Base-by-base conservation (phyloP, 2,888 invertebrate genomes). In the Julus scanicus region DNA sequence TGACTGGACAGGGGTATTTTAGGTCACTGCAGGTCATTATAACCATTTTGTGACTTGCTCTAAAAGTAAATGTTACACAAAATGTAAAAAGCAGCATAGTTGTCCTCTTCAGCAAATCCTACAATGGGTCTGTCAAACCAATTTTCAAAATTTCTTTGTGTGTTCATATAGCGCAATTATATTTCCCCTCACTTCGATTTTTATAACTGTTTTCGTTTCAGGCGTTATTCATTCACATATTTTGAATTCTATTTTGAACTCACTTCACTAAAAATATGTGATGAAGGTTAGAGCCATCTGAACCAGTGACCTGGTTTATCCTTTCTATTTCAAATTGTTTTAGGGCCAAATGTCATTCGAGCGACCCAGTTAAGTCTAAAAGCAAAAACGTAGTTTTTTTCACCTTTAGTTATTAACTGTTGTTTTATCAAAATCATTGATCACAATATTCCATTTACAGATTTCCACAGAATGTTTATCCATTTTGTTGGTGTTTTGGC, bases 291-390 rank as follows among this genome's bases (percentile, higher is more conserved):
- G 6, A 71, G 29, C 71, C 71, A 71, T 29, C 20, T 71, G 71
- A 71, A 29, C 71, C 71, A 71, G 71, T 71, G 71, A 71, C 71
- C 71, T 71, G 71, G 71, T 71, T 71, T 71, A 71, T 29, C 71
- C 71, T 71, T 71, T 71, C 71, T 29, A 11, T 71, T 71, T 71
- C 71, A 71, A 71, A 71, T 71, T 71, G 71, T 20, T 71, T 71
- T 71, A 71, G 71, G 71, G 29, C 71, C 71, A 71, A 71, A 71
- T 71, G 71, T 71, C 71, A 71, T 71, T 29, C 29, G 71, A 71
- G 29, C 71, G 71, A 71, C 71, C 71, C 71, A 71, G 29, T 71
- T 71, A 71, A 71, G 29, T 63, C n/a, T 63, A 8, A 63, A 63
- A 63, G 2, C 71, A 9, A 29, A 29, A 71, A 8, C 29, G 71